Conservation (phyloP, 2,888 invertebrate genomes). For the Acanthoscelides obtectus region DNA sequence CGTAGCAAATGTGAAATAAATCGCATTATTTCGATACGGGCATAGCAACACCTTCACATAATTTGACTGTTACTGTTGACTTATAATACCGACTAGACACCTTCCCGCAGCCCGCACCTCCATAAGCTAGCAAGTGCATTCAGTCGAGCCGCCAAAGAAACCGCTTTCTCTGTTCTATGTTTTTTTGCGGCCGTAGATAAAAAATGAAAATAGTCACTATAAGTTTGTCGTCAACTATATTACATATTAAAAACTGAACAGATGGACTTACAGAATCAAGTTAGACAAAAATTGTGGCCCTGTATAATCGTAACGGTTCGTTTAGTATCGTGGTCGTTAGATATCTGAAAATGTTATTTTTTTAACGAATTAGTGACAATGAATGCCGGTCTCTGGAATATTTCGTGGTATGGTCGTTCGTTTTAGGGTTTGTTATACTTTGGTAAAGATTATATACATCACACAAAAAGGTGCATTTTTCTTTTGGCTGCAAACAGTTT, state of each 20-base stretch:
- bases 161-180: no score
- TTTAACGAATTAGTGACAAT: not conserved
- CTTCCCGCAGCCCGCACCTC: no score
- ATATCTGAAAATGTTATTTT: not conserved
- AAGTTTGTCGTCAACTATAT: no score
- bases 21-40: no score
- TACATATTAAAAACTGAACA: not conserved
- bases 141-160: no score
- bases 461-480: slow-evolving; percentile 29
- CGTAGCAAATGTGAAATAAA: no score
- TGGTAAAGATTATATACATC: slow-evolving; percentile 43
- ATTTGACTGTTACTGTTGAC: no score
- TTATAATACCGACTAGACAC: no score
- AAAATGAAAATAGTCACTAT: no score
- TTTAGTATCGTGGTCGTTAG: not conserved
- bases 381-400: not conserved
- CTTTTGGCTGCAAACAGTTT: slow-evolving; percentile 7
- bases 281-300: not conserved
- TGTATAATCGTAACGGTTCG: not conserved
- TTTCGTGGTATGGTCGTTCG: not conserved
- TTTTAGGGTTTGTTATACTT: slow-evolving; percentile 26
- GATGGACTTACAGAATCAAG: not conserved
- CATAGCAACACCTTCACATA: no score
- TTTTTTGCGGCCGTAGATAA: no score
- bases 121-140: no score